phyloP scores from a whole-genome alignment of 2,113 vertebrate genomes.

The Pelecanus crispus region DNA sequence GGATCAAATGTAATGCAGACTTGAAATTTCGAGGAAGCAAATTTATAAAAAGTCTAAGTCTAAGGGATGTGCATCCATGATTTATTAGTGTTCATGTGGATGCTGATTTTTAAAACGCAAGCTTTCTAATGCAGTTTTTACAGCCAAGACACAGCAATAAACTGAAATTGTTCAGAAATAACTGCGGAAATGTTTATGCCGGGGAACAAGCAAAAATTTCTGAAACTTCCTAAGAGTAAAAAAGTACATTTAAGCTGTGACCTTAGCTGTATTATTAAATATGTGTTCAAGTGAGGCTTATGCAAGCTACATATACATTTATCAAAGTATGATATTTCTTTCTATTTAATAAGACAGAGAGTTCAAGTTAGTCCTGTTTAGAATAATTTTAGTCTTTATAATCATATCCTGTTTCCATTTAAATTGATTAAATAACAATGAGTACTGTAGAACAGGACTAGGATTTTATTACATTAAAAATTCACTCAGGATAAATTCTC shows the following conservation, averaged over 20 bases:
- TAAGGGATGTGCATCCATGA: not conserved
- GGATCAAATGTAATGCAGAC: not conserved
- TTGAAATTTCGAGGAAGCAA: not conserved
- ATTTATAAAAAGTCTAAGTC: not conserved
- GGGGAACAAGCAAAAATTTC: not conserved
- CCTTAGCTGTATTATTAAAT: not conserved
- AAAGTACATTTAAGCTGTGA: not conserved
- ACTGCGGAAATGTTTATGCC: not conserved
- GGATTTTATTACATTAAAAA: slow-evolving; percentile 4
- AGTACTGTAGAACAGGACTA: not conserved
- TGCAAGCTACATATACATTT: not conserved
- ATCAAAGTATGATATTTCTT: not conserved
- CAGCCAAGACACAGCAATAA: not conserved
- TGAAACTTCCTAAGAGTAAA: not conserved
- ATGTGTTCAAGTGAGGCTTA: not conserved
- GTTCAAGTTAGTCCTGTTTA: not conserved
- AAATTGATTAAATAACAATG: not conserved
- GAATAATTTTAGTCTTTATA: not conserved
- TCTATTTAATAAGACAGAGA: not conserved
- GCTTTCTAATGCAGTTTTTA: not conserved
- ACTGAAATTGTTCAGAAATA: not conserved
- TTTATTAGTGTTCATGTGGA: not conserved
- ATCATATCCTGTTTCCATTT: not conserved
- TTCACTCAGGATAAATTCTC: not conserved
- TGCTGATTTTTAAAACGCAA: not conserved